Evolutionary conservation across 1,140 invertebrate genomes (phyloP).

Genomic region (Cotesia vestalis): DNA sequence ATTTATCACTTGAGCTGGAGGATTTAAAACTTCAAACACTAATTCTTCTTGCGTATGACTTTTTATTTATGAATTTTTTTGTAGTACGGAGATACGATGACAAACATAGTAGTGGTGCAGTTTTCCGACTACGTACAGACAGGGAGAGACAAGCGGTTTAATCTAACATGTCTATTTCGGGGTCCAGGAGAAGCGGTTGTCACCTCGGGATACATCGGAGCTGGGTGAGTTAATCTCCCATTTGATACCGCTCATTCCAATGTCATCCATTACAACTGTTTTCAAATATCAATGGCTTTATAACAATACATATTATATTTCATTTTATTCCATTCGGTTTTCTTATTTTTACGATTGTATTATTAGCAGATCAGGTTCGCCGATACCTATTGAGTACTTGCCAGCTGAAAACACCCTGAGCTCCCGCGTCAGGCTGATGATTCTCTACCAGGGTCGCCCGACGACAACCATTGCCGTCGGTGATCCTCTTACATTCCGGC

Average conservation of each 20-base stretch:
- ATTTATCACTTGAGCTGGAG: too few relatives aligned
- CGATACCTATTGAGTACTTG: constrained; percentile 89
- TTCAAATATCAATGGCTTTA: constrained; percentile 17
- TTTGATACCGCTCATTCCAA: constrained; percentile 27
- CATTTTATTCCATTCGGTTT: neutral
- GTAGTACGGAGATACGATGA: constrained; percentile 90
- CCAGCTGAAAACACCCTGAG: constrained; percentile 90
- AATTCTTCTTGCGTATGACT: neutral
- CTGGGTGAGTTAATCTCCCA: constrained; percentile 72
- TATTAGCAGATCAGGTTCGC: constrained; percentile 80
- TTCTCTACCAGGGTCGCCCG: constrained; percentile 87
- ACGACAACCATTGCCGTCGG: constrained; percentile 95
- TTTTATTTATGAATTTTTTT: constrained; percentile 42
- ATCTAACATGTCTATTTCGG: constrained; percentile 88
- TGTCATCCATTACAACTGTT: constrained; percentile 7
- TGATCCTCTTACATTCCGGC: constrained; percentile 87
- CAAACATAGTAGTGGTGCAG: constrained; percentile 93
- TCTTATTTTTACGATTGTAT: neutral
- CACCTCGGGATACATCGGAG: constrained; percentile 91
- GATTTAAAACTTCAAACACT: neutral
- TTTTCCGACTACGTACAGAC: constrained; percentile 94
- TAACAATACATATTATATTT: neutral
- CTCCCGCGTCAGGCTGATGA: constrained; percentile 84
- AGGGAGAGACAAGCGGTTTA: constrained; percentile 88
- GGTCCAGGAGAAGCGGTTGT: constrained; percentile 92